Evolutionary conservation across 2,113 vertebrate genomes (phyloP), one percentile per base, ranked within the genome.

Genomic region (Neolamprologus sp.): DNA sequence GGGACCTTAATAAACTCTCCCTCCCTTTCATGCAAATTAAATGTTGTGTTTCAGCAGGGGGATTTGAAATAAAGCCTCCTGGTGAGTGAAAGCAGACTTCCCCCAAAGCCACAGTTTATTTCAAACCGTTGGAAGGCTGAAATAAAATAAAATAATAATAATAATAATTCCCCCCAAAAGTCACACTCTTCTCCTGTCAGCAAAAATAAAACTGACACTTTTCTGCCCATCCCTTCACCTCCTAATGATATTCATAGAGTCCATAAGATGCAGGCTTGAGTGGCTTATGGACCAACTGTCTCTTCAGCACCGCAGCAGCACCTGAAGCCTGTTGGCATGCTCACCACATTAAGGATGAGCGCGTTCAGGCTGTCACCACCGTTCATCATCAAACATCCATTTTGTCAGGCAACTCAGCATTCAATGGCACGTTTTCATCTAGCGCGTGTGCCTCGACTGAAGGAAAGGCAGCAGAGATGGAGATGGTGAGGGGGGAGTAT

Each of bases 271-370:
- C 11, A 35, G 12, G 49, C 30, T 54, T 55, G 78, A 53, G 49
- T 53, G 28, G 35, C 49, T 73, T 49, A 54, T 68, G 53, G 87
- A 88, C 6, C 21, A 57, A 83, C 23, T 42, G 83, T 83, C 84
- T 88, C 47, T 81, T 45, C 82, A 83, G 55, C 37, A 4, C 37
- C 30, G 16, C 85, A n/a, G 9, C 35, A 49, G 57, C 81, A 89
- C 55, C 84, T 91, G 68, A 89, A 73, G 58, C 19, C 87, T 85
- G 81, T 21, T 90, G 87, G 85, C 87, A 42, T 9, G 7, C 55
- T 82, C n/a, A 8, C 53, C 81, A 84, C 80, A 88, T 86, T 83
- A 49, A 83, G 55, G 68, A 81, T 54, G 87, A 86, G 37, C 53
- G 78, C 81, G 63, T 51, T 85, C 42, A 51, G 71, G 33, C 85